Evolutionary conservation across 2,888 invertebrate genomes (phyloP).

Genomic region (Nephrotoma flavescens): DNA sequence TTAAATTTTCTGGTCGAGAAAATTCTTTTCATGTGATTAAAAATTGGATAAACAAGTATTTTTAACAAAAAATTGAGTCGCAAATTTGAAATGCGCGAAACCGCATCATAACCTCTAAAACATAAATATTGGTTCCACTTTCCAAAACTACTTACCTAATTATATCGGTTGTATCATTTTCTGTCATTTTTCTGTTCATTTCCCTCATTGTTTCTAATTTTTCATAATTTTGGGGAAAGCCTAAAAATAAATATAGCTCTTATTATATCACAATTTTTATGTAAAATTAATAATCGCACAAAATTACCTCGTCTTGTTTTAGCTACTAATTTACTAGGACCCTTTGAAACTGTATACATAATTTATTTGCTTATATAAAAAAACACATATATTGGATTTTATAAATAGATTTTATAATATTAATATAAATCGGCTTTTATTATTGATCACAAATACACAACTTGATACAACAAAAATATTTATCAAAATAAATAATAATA

Average conservation of each 20-base stretch:
- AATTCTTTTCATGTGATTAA: neutral
- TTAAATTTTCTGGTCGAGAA: neutral
- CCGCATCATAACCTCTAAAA: neutral
- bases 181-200: constrained; percentile 49
- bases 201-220: constrained; percentile 60
- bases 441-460: neutral
- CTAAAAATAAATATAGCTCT: constrained; percentile 29
- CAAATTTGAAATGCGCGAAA: neutral
- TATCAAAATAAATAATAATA: neutral
- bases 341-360: constrained; percentile 80
- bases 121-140: neutral
- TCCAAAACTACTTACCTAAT: constrained; percentile 37
- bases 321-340: constrained; percentile 76
- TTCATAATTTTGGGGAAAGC: constrained; percentile 68
- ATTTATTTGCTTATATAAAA: neutral
- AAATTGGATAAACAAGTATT: neutral
- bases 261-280: constrained; percentile 15
- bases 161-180: constrained; percentile 50
- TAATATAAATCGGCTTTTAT: neutral
- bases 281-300: constrained; percentile 3
- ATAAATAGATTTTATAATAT: neutral
- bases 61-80: neutral
- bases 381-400: neutral
- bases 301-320: constrained; percentile 62
- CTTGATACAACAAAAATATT: neutral